These are phyloP conservation scores for Tragulus kanchil DNA, from an alignment of 2,113 vertebrate species.

Conservation along the genomic window DNA sequence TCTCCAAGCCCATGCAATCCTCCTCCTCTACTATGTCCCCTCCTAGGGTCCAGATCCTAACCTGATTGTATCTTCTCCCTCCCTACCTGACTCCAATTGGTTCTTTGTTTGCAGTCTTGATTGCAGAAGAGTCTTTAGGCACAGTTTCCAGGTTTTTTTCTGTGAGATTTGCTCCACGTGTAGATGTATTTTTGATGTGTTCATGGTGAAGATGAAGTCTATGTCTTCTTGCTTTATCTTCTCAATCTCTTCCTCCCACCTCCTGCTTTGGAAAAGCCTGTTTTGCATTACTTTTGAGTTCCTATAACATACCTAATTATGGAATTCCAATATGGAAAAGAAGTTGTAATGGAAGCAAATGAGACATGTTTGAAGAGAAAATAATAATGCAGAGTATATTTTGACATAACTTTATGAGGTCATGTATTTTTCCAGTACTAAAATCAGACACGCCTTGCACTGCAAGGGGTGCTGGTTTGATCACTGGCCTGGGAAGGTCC, in stretches of 20 bases:
- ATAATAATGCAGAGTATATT: neutral
- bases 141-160: neutral
- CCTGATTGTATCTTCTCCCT: neutral
- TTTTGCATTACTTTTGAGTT: neutral
- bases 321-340: neutral
- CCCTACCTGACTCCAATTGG: neutral
- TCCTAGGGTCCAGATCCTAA: neutral
- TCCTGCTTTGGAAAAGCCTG: neutral
- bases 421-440: neutral
- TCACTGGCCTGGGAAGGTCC: too few species aligned
- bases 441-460: too few species aligned
- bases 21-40: neutral
- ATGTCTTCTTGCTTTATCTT: neutral
- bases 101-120: neutral
- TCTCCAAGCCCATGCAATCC: neutral
- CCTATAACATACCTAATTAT: neutral
- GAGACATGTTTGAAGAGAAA: neutral
- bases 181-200: neutral
- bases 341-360: neutral
- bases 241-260: neutral
- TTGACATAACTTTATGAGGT: constrained; percentile 12
- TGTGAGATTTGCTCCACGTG: neutral
- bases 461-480: too few species aligned
- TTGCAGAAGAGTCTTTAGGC: neutral
- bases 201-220: neutral